Base-by-base conservation (phyloP, 1,140 invertebrate species). In the Chymomyza costata region DNA sequence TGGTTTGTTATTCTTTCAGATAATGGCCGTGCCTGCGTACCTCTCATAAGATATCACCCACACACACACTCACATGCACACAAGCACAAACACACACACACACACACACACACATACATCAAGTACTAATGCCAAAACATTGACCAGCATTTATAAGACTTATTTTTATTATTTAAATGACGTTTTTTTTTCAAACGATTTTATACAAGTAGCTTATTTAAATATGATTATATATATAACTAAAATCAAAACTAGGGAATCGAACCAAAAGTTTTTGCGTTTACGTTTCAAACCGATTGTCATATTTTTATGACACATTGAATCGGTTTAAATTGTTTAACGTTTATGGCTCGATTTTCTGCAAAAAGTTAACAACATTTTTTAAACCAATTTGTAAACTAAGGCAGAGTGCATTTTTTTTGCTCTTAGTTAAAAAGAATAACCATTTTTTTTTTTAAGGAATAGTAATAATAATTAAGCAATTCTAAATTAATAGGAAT, bases 1-100 rank as follows among this genome's bases (percentile, higher is more conserved):
- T 70, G 57, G 66, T 76, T 76, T 71, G 51, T 70, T 78, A 78
- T 78, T 78, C 19, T 78, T 78, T 78, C 71, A 78, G 71, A 78
- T 78, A 55, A 78, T 64, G 73, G 63, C 54, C 71, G 71, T 80
- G 71, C 63, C 71, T 80, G 73, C 71, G 66, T 71, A 71, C 58
- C 56, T 78, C 73, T 78, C 71, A 71, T 78, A 78, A 76, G 40
- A 48, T 15, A 32, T 51, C 30, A 52, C 47, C 17, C 15, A 56
- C 25, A 56, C 16, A 21, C 30, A 45, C 8, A 17, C 46, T 14
- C n/a, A 38, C 21, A 39, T 46, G 25, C 49, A 40, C 39, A 18
- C 49, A 52, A 52, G 18, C 15, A 56, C 25, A 56, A 25, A 21
- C 30, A 45, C 8, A 17, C 46, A 17, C n/a, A 38, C 21, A 39